Conservation (phyloP, 2,888 invertebrate species). For the Metallyticus violacea region DNA sequence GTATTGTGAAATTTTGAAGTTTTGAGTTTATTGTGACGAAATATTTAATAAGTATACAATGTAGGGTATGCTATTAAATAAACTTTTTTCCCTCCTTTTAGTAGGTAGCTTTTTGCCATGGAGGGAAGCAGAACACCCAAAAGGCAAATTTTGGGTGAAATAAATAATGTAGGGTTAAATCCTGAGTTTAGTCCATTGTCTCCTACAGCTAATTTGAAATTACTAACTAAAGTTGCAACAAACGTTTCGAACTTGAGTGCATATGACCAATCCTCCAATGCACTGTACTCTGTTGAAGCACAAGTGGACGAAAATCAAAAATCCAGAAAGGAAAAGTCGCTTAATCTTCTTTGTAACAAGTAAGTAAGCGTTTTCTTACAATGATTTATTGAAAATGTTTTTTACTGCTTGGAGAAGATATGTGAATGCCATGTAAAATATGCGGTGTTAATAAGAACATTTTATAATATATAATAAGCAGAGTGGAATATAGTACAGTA, state of each 20-base stretch:
- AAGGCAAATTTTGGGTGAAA: slow-evolving; percentile 55
- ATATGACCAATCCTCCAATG: not conserved
- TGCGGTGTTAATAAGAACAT: too few species aligned
- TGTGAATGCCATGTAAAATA: too few species aligned
- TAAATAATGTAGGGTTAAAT: slow-evolving; percentile 52
- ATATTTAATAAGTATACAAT: not conserved
- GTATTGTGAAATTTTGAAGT: not conserved
- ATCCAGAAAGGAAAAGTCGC: slow-evolving; percentile 56
- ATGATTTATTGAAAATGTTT: too few species aligned
- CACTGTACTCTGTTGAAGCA: not conserved
- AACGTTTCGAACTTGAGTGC: not conserved
- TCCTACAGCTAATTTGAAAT: slow-evolving; percentile 65
- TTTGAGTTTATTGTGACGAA: not conserved
- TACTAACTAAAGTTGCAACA: slow-evolving; percentile 61
- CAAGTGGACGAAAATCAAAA: slow-evolving; percentile 43
- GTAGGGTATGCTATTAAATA: not conserved
- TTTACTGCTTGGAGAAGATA: too few species aligned
- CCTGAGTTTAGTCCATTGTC: slow-evolving; percentile 50
- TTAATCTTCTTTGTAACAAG: slow-evolving; percentile 60
- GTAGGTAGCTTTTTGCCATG: not conserved
- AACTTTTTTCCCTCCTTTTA: not conserved
- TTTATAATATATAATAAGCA: too few species aligned
- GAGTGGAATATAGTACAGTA: too few species aligned
- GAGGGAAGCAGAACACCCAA: slow-evolving; percentile 45
- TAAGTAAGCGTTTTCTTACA: too few species aligned